Conservation (phyloP, 2,797 vertebrate species). For the Toxotes lorentzi region DNA sequence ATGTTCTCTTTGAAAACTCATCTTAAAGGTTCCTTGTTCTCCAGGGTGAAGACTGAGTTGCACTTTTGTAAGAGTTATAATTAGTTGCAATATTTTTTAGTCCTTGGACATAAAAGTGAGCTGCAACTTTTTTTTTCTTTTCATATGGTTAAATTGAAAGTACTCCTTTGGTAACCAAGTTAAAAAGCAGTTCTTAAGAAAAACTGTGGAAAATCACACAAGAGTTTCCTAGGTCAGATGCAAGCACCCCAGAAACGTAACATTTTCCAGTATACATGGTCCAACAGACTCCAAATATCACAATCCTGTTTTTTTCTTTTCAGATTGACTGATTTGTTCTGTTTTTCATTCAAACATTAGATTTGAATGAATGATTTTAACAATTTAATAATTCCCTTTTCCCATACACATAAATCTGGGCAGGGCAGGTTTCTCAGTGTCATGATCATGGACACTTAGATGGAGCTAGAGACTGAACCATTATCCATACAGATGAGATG, state of each 20-base stretch:
- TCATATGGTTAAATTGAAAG: not conserved
- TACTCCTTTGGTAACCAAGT: not conserved
- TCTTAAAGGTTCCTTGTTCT: not conserved
- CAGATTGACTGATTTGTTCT: not conserved
- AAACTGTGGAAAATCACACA: not conserved
- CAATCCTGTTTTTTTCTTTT: not conserved
- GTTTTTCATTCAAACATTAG: no score
- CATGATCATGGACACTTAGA: not conserved
- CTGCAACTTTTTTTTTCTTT: not conserved
- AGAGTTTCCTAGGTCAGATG: not conserved
- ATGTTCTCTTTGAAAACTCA: constrained; percentile 4
- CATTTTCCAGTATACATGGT: no score
- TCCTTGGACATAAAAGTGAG: not conserved
- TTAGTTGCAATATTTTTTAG: not conserved
- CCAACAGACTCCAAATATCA: no score
- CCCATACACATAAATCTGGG: not conserved
- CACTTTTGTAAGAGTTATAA: not conserved
- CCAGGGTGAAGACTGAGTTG: not conserved
- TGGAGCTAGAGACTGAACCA: not conserved
- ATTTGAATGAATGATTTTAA: not conserved
- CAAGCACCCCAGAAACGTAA: no score
- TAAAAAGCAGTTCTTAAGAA: not conserved
- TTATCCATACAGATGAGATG: not conserved
- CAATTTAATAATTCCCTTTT: not conserved
- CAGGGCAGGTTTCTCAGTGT: not conserved